Base-by-base conservation (phyloP, 2,888 invertebrate species). In the Protophormia terraenovae region DNA sequence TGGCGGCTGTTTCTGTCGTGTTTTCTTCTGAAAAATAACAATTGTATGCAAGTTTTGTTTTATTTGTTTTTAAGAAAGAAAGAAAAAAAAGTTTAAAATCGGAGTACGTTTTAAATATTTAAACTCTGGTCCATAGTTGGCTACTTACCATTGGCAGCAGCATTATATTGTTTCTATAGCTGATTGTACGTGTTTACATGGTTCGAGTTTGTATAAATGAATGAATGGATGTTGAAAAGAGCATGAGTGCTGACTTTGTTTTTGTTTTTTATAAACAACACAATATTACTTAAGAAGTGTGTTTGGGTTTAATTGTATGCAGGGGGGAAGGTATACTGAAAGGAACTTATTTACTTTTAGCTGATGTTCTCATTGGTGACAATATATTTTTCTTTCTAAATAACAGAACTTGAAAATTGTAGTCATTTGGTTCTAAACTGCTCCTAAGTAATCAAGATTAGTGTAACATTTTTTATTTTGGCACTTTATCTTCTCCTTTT, bases 101-200 rank as follows among this genome's bases (percentile, higher is more conserved):
- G 6, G 10, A 14, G 8, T 32, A 45, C 12, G n/a, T 32, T 8
- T 29, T 35, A 58, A 77, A 67, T 58, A 47, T 67, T 66, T 55
- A 29, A 22, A 64, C 66, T 67, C 66, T 24, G 76, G 66, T 58
- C 66, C 66, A 47, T 16, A 29, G n/a, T 53, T 47, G 47, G 77
- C 41, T 69, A 47, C 41, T 66, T 4, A 66, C 50, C n/a, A n/a
- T n/a, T n/a, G n/a, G n/a, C n/a, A n/a, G 29, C 76, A 66, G 53
- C 41, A 66, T 45, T 76, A 41, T 77, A 29, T 41, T 64, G 64
- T 27, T 14, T 19, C 45, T 24, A 27, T 64, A 64, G 50, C 27
- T 27, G 50, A 38, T 75, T 55, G 76, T 60, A 78, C 77, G 69
- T 78, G 77, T 38, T 69, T 35, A 16, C 45, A 35, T 24, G 58